These are phyloP conservation scores for Melikaiella ostensackeni DNA, from an alignment of 2,888 invertebrate species.

Conservation along the genomic window DNA sequence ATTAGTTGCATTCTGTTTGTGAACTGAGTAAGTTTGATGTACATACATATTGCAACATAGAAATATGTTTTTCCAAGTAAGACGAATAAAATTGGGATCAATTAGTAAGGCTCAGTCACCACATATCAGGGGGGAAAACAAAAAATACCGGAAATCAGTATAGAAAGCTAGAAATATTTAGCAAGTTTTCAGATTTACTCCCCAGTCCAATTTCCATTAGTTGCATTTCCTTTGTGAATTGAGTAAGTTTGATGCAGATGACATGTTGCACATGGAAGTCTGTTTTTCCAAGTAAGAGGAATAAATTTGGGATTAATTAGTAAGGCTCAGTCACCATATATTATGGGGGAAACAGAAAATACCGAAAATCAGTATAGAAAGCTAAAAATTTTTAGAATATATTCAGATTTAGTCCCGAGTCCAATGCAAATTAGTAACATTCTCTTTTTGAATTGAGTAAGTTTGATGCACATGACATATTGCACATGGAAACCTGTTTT, in stretches of 20 bases:
- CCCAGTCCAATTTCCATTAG: background rate
- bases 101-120: too few species aligned
- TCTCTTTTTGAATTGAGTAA: background rate
- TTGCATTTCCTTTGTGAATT: background rate
- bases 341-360: too few species aligned
- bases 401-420: too few species aligned
- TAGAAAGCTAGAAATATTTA: too few species aligned
- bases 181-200: too few species aligned
- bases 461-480: background rate
- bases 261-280: background rate
- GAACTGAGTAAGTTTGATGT: background rate
- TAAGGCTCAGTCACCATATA: too few species aligned
- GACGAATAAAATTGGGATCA: too few species aligned
- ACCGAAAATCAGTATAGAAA: too few species aligned
- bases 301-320: too few species aligned
- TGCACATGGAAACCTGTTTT: background rate
- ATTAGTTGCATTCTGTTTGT: background rate
- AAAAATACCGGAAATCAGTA: too few species aligned
- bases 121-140: too few species aligned
- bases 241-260: background rate
- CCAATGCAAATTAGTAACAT: background rate
- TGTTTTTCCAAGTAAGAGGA: background rate
- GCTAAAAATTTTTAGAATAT: too few species aligned
- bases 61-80: background rate
- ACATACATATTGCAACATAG: background rate